Percentiles rank a stretch among this genome's conserved stretches.
phyloP scores from a whole-genome alignment of 2,113 vertebrate species.

The Rhinoptilus africanus region DNA sequence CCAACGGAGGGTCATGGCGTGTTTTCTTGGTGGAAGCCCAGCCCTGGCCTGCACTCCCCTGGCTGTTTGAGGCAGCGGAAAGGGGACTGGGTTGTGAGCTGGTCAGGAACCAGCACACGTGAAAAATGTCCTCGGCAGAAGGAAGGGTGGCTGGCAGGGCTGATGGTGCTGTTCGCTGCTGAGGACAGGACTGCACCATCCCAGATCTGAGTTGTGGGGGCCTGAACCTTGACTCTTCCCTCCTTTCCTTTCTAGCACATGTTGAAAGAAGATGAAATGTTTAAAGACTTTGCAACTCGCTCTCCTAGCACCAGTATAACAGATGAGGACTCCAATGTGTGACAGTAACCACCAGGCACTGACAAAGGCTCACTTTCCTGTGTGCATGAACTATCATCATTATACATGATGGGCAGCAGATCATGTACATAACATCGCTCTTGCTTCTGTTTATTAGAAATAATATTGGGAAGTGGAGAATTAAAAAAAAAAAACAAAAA shows the following conservation, averaged over 20 bases:
- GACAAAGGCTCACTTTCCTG: neutral
- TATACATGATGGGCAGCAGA: neutral
- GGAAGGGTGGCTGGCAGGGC: neutral
- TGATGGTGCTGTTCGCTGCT: rapidly evolving
- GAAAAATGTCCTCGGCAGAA: neutral
- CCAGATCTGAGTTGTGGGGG: neutral
- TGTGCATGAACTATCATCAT: neutral
- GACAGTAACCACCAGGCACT: conserved; percentile 49
- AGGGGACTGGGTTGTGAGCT: neutral
- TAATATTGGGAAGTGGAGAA: neutral
- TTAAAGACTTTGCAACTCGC: conserved; percentile 83
- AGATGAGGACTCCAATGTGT: conserved; percentile 91
- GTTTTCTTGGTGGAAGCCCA: neutral
- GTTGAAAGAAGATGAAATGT: conserved; percentile 96
- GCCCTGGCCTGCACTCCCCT: rapidly evolving
- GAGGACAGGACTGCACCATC: neutral
- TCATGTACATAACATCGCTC: neutral
- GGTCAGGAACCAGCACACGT: rapidly evolving
- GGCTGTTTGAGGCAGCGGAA: neutral
- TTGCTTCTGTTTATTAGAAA: conserved; percentile 42
- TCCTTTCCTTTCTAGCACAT: conserved; percentile 83
- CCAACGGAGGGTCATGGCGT: neutral
- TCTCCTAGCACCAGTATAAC: conserved; percentile 89
- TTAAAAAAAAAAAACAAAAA: neutral
- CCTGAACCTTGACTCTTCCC: neutral